These are phyloP conservation scores for Ceratitis capitata DNA, from an alignment of 1,140 invertebrate genomes.

Conservation along the genomic window DNA sequence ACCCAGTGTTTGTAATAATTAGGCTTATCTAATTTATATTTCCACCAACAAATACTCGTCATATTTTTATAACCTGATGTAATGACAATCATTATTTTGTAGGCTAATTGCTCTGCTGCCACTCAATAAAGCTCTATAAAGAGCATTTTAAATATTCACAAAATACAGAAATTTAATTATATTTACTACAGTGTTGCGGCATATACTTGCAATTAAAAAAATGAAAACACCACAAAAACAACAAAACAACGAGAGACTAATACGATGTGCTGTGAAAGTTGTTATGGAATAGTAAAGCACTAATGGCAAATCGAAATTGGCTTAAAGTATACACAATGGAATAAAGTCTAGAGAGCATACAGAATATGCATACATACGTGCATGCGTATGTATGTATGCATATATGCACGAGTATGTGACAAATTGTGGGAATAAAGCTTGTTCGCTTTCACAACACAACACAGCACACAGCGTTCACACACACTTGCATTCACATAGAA, in stretches of 20 bases:
- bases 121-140: background rate
- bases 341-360: no score
- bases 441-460: background rate
- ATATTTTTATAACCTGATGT: background rate
- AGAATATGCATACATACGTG: no score
- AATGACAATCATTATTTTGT: background rate
- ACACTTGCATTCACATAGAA: background rate
- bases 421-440: background rate
- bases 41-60: no score
- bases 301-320: background rate
- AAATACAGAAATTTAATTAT: background rate
- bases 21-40: no score
- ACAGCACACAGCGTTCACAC: background rate
- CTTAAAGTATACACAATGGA: background rate
- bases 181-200: background rate
- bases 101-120: background rate
- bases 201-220: background rate
- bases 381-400: no score
- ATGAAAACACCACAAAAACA: background rate
- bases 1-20: no score
- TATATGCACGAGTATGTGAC: background rate
- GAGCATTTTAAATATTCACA: background rate
- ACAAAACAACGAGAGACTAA: background rate
- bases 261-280: background rate
- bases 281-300: background rate